phyloP scores from a whole-genome alignment of 2,797 vertebrate genomes.

The Erethizon dorsatum region DNA sequence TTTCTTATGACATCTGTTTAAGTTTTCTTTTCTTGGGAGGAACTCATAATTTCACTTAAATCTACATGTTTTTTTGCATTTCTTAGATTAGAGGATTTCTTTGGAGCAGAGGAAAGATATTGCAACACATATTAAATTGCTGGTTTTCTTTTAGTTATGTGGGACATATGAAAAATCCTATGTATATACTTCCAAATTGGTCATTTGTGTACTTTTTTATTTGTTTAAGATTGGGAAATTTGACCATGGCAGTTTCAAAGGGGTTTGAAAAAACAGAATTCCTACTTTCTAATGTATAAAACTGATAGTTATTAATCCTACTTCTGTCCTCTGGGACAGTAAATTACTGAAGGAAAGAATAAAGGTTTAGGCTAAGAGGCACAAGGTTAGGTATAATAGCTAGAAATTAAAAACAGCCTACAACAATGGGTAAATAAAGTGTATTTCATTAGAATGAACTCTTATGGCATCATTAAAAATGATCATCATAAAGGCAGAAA shows the following conservation, averaged over 20 bases:
- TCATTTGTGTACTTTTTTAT: conserved; percentile 38
- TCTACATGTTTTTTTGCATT: background rate
- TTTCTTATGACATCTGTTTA: conserved; percentile 62
- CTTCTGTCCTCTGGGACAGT: background rate
- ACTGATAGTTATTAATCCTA: background rate
- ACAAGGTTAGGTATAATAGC: background rate
- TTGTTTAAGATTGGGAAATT: conserved; percentile 65
- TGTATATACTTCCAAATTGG: background rate
- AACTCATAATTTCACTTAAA: conserved; percentile 58
- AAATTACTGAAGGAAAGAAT: conserved; percentile 24
- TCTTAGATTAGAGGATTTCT: background rate
- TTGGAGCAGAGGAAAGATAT: background rate
- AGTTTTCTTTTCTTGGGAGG: background rate
- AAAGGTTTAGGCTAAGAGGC: conserved; percentile 1
- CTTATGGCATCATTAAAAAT: conserved; percentile 26
- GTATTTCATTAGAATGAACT: conserved; percentile 2
- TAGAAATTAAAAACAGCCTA: conserved; percentile 29
- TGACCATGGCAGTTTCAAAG: conserved; percentile 68
- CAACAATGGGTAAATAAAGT: background rate
- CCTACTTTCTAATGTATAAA: conserved; percentile 72
- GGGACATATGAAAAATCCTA: background rate
- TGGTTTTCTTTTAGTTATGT: background rate
- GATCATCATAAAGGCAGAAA: background rate
- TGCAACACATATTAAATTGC: background rate
- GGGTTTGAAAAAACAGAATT: conserved; percentile 68